A percentile compares a stretch with the other conserved stretches of the same genome.
Conservation (phyloP, 2,113 vertebrate genomes). For the Deroptyus accipitrinus region DNA sequence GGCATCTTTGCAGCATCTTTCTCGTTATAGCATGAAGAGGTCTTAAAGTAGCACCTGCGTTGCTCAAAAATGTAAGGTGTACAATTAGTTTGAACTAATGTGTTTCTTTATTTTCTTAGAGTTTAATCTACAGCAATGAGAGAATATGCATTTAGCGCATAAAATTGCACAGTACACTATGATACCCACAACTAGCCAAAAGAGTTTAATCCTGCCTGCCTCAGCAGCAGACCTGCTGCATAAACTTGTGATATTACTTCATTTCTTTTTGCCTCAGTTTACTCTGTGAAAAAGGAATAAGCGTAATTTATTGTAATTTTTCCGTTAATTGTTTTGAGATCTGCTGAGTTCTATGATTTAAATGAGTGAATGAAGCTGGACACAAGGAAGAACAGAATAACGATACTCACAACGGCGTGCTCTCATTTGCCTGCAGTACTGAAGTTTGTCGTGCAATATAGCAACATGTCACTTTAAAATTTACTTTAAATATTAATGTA, state of each 20-base stretch:
- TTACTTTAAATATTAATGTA: background rate
- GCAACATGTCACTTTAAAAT: background rate
- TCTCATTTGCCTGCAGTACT: background rate
- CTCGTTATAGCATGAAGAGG: background rate
- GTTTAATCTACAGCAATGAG: background rate
- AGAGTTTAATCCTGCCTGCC: background rate
- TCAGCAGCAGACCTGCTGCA: background rate
- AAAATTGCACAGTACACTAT: background rate
- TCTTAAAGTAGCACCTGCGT: background rate
- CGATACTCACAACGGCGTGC: background rate
- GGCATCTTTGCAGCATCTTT: background rate
- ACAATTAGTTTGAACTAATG: background rate
- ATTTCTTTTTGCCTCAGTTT: constrained; percentile 32
- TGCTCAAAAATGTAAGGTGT: background rate
- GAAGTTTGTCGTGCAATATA: background rate
- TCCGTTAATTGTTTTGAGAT: background rate
- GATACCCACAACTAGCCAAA: rapidly evolving
- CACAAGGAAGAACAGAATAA: background rate
- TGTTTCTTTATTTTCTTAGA: background rate
- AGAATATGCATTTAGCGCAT: background rate
- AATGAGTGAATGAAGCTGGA: background rate
- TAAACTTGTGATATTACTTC: background rate
- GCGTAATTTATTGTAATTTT: background rate
- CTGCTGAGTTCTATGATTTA: background rate
- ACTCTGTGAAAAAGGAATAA: background rate